Conservation (phyloP, 1,140 invertebrate species). For the Aphelinus certus region DNA sequence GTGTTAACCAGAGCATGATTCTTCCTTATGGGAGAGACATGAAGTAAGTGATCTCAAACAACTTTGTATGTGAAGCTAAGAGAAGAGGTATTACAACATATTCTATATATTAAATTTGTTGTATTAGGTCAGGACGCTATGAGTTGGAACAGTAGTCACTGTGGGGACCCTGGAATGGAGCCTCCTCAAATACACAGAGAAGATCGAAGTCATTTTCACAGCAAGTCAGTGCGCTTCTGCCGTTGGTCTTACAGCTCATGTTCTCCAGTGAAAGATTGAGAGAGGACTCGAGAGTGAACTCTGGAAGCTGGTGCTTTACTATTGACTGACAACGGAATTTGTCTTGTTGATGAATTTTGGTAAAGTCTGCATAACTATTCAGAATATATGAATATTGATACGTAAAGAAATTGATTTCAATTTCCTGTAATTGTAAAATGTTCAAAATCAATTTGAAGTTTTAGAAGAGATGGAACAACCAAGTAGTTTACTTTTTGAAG, state of each 20-base stretch:
- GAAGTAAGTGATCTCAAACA: no score
- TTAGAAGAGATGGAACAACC: conserved; percentile 99
- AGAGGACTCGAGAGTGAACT: conserved; percentile 90
- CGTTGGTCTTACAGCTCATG: conserved; percentile 98
- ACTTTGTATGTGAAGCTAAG: no score
- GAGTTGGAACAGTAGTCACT: conserved; percentile 96
- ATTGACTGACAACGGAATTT: conserved; percentile 95
- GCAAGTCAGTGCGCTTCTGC: conserved; percentile 98
- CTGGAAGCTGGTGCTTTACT: conserved; percentile 97
- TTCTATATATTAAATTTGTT: no score
- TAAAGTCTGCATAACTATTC: conserved; percentile 71
- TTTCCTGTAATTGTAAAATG: no score
- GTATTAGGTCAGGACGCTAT: conserved; percentile 81
- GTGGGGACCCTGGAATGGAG: conserved; percentile 99
- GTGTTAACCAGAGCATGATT: no score
- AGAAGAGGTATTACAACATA: no score
- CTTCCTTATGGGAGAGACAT: no score
- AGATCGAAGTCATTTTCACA: conserved; percentile 92
- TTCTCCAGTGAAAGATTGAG: conserved; percentile 84
- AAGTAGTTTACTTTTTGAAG: conserved; percentile 98
- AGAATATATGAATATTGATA: no score
- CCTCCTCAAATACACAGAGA: conserved; percentile 93
- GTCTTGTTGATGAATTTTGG: conserved; percentile 99
- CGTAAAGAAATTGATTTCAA: no score
- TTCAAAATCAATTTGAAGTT: conserved; percentile 25